Base-by-base conservation (phyloP, 2,797 vertebrate species). In the Tiaroga cobitis region DNA sequence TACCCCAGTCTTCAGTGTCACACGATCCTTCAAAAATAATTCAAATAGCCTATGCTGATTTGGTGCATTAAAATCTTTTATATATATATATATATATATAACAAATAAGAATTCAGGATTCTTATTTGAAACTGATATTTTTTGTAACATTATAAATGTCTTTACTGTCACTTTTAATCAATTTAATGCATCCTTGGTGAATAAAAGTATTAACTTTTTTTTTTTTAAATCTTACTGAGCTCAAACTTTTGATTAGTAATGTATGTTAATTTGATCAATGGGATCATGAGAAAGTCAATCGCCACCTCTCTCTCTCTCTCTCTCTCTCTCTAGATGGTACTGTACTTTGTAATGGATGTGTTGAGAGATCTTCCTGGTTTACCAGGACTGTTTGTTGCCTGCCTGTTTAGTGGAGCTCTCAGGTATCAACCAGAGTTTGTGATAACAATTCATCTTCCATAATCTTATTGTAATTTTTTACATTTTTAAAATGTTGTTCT, bases 281-380 rank as follows among this genome's bases (percentile, higher is more conserved):
- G 54, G 24, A n/a, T 59, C 24, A 59, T 63, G 43, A 18, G 18
- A 21, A 54, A 54, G 5, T 43, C 19, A 54, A 46, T 41, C 26
- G 54, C 54, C 2, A 13, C 13, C 56, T 56, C 16, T 70, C 73
- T 82, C 24, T 59, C 54, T 56, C 16, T 72, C 65, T 82, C 34
- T 63, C 5, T 65, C 10, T 56, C 18, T 59, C 85, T 91, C 6
- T 89, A 98, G 97, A 95, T 98, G 92, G 97, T 97, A 87, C 92
- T 98, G 51, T 97, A 97, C 88, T 98, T 98, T 67, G 97, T 98
- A 80, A 97, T 98, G 96, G 97, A 98, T 56, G 94, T 98, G 29
- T 95, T 98, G 87, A 90, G 83, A 81, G 95, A 90, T 15, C 93
- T 96, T 29, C 97, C 97, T 0, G 97, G 97, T 26, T 94, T 98